Evolutionary conservation across 2,888 invertebrate species (phyloP).

Genomic region (Chorisops tibialis): DNA sequence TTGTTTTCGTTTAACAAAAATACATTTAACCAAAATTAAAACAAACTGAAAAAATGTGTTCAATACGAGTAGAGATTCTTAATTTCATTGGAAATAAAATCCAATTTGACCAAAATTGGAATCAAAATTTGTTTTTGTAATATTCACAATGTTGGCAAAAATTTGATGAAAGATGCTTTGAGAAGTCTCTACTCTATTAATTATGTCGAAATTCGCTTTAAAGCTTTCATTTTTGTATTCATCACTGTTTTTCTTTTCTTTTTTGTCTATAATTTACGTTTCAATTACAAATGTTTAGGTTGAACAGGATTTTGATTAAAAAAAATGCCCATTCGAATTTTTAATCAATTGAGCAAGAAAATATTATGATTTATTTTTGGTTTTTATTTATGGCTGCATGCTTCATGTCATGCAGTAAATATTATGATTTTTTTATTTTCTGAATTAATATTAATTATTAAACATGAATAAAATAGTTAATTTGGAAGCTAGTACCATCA

Average conservation of each 20-base stretch:
- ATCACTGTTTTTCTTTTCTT: constrained; percentile 1
- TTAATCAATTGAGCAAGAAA: too few relatives aligned
- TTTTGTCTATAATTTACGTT: background rate
- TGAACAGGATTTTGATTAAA: too few relatives aligned
- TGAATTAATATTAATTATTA: too few relatives aligned
- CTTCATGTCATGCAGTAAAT: too few relatives aligned
- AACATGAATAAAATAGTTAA: too few relatives aligned
- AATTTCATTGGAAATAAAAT: constrained; percentile 4
- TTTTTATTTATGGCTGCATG: too few relatives aligned
- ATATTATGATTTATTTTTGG: too few relatives aligned
- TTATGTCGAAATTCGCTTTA: constrained; percentile 14
- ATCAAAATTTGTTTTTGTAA: background rate
- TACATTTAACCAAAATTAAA: background rate
- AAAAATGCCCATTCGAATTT: too few relatives aligned
- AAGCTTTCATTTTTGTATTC: constrained; percentile 11
- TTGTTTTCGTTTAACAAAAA: constrained; percentile 8
- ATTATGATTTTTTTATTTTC: too few relatives aligned
- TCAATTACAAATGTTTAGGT: too few relatives aligned
- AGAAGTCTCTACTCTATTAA: constrained; percentile 20
- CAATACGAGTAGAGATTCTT: constrained; percentile 23
- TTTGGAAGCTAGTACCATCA: too few relatives aligned
- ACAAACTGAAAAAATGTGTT: constrained; percentile 2
- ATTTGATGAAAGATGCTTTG: constrained; percentile 38
- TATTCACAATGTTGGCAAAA: background rate
- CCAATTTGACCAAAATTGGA: constrained; percentile 26